Evolutionary conservation across 1,140 invertebrate species (phyloP), one percentile per base, ranked within the genome.

Genomic region (Heliconius eleuchia): DNA sequence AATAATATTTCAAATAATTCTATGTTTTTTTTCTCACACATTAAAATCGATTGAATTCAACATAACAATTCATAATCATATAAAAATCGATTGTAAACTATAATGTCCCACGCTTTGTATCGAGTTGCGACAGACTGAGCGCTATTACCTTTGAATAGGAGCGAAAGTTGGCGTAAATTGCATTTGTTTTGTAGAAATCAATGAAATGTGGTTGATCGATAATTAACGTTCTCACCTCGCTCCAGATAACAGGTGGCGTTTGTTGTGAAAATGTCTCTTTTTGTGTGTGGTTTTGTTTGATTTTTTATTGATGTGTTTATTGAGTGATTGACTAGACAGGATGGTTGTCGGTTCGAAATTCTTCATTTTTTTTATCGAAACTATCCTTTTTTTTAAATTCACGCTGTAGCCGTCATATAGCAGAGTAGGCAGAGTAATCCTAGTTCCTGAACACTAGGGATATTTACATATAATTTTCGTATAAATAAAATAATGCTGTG

Each of bases 171-270:
- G 9, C 60, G 60, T 66, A 30, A 30, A 30, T 66, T 27, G n/a
- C 27, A 66, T 66, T 66, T 66, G 81, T 82, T 71, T 77, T 73
- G 78, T 50, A 77, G 27, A 77, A 84, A 84, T 86, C 80, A 81
- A 80, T 34, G 34, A 34, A 34, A 34, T 86, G 87, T 84, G 85
- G 75, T 76, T 80, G 27, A 66, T 66, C n/a, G 85, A 80, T 89
- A 91, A 91, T 91, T 90, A 89, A 84, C 80, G 86, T 91, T 86
- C 87, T 90, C 84, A 89, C 90, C 90, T 91, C 88, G 90, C 86
- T 87, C 90, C 71, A 91, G 77, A 85, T 91, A 86, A 76, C 83
- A 85, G 73, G 82, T 85, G 81, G 78, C 16, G n/a, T 30, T 30
- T 13, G 23, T 66, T 30, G 60, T 66, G 27, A 11, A 60, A 60